Evolutionary conservation across 2,113 vertebrate genomes (phyloP), one percentile per base, ranked within the genome.

Genomic region (Chlamydotis undulata): DNA sequence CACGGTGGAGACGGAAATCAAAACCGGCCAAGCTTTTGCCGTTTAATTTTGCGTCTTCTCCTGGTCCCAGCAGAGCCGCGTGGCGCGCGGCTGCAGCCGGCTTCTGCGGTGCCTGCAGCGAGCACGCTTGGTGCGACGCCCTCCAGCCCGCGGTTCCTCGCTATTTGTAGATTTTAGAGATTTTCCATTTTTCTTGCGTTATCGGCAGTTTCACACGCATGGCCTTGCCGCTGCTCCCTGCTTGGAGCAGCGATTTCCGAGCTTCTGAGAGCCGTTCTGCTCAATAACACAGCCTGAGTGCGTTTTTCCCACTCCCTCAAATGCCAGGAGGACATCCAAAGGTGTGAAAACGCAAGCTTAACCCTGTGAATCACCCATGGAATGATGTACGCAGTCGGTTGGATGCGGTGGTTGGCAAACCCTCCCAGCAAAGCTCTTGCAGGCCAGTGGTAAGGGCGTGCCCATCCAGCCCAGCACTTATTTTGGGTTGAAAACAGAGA

Each of bases 201-300:
- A 14, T 18, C 0, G 5, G 12, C 19, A 1, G 5, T 56, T 76
- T 55, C 19, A 1, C 0, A 0, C 8, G 2, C 1, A 0, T 10
- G 73, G 81, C 65, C 55, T 81, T 2, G 31, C 53, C 68, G 69
- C 81, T n/a, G 26, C 86, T 90, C 80, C 64, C 73, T 29, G 80
- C 11, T 3, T 79, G 83, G 83, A 78, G 53, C 80, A 56, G 78
- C 19, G n/a, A 21, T 89, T 89, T 39, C 59, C 0, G 2, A 77
- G 77, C 86, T 2, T 19, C 56, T 19, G 68, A 60, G 80, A 19
- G 83, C 64, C 81, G 43, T 19, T 92, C 71, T 92, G 81, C 73
- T 68, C 35, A 94, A 52, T 75, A 63, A 43, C 19, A 1, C 60
- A 0, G 3, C 77, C 19, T 23, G 87, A 89, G 73, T 7, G 56